Conservation (phyloP, 2,113 vertebrate species). For the Gymnorhina tibicen region DNA sequence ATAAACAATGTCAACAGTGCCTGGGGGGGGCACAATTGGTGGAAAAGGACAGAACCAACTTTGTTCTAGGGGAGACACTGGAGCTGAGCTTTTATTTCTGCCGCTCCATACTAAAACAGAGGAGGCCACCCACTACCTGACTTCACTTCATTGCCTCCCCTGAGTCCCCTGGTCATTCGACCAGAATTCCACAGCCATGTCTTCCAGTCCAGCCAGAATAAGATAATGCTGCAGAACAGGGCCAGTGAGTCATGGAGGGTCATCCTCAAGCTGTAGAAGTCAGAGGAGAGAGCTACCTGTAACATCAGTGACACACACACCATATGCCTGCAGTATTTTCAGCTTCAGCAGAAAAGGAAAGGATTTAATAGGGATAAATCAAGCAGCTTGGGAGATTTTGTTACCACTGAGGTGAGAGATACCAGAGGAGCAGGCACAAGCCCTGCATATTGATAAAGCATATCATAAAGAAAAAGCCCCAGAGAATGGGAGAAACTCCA, state of each 20-base stretch:
- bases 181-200: not conserved
- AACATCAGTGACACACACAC: not conserved
- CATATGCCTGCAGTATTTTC: not conserved
- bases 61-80: not conserved
- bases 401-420: not conserved
- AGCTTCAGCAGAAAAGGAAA: not conserved
- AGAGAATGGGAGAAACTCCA: not conserved
- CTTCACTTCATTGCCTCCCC: not conserved
- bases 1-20: not conserved
- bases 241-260: not conserved
- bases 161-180: not conserved
- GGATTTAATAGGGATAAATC: not conserved
- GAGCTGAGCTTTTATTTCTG: not conserved
- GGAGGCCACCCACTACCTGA: not conserved
- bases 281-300: not conserved
- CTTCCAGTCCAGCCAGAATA: not conserved
- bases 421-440: not conserved
- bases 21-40: not conserved
- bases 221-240: not conserved
- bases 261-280: not conserved
- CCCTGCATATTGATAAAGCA: fast-evolving
- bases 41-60: not conserved
- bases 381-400: not conserved
- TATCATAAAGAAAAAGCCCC: not conserved
- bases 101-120: not conserved